A percentile compares a stretch with the other conserved stretches of the same genome.
Evolutionary conservation across 2,888 invertebrate species (phyloP).

Genomic region (Geotrupes spiniger): DNA sequence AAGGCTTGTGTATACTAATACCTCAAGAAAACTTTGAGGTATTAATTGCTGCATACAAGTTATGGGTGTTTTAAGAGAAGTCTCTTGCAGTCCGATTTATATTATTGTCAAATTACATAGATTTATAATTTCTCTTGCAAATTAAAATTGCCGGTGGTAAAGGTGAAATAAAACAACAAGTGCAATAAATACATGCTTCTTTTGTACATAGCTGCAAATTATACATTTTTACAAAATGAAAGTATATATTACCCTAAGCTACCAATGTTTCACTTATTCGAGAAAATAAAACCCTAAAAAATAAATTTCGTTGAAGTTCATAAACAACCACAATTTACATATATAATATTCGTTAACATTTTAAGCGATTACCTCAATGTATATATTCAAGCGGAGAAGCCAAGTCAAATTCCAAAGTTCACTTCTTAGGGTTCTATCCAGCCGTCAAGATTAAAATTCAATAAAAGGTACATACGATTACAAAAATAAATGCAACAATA

Average conservation of each 20-base stretch:
- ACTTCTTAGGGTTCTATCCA: neutral
- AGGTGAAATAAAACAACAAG: constrained; percentile 11
- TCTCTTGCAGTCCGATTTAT: too few species aligned
- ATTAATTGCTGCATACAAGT: too few species aligned
- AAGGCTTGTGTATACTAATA: too few species aligned
- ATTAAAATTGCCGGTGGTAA: too few species aligned
- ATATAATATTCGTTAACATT: too few species aligned
- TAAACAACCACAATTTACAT: too few species aligned
- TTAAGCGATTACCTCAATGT: too few species aligned
- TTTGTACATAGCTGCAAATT: constrained; percentile 24
- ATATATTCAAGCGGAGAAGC: too few species aligned
- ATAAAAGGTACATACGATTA: neutral
- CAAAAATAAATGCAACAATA: constrained; percentile 7
- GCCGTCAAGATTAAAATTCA: neutral
- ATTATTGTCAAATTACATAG: too few species aligned
- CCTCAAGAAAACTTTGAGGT: too few species aligned
- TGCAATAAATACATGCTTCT: constrained; percentile 21
- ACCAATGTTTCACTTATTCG: constrained; percentile 3
- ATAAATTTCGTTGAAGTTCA: neutral
- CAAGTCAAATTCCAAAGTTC: neutral
- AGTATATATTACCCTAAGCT: neutral
- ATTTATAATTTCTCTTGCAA: too few species aligned
- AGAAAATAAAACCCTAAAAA: constrained; percentile 5
- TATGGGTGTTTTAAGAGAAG: too few species aligned
- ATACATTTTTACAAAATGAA: constrained; percentile 21